A percentile compares a stretch with the other conserved stretches of the same genome.
phyloP scores from a whole-genome alignment of 2,797 vertebrate species.

The Emydoidea blandingii region DNA sequence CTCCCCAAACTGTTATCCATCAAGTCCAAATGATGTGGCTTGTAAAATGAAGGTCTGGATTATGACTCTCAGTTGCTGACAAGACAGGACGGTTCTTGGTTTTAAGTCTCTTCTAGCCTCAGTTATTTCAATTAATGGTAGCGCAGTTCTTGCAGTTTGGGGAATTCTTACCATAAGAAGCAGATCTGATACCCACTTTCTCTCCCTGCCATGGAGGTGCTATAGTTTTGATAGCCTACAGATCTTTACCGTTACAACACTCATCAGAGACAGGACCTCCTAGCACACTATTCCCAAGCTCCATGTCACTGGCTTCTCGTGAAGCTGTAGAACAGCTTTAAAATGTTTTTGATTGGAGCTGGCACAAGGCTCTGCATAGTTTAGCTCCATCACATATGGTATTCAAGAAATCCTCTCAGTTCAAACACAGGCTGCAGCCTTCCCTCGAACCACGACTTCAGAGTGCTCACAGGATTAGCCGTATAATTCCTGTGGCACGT shows the following conservation, averaged over 20 bases:
- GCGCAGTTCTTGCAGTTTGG: not conserved
- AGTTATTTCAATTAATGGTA: not conserved
- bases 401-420: not conserved
- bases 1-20: not conserved
- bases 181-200: not conserved
- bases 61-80: not conserved
- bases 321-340: not conserved
- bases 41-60: not conserved
- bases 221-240: not conserved
- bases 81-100: slow-evolving; percentile 18
- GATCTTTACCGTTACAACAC: rapidly evolving
- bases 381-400: rapidly evolving
- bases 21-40: not conserved
- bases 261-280: not conserved
- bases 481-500: not conserved
- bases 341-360: not conserved
- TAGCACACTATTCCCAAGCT: not conserved
- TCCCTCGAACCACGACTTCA: not conserved
- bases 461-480: not conserved
- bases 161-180: not conserved
- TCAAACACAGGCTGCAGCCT: not conserved
- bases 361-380: not conserved
- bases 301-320: not conserved
- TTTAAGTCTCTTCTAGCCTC: not conserved
- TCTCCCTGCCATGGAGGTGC: not conserved